Percentiles rank a stretch among this genome's conserved stretches.
phyloP scores from a whole-genome alignment of 2,797 vertebrate genomes.

The Sebastes kiyomatsui region DNA sequence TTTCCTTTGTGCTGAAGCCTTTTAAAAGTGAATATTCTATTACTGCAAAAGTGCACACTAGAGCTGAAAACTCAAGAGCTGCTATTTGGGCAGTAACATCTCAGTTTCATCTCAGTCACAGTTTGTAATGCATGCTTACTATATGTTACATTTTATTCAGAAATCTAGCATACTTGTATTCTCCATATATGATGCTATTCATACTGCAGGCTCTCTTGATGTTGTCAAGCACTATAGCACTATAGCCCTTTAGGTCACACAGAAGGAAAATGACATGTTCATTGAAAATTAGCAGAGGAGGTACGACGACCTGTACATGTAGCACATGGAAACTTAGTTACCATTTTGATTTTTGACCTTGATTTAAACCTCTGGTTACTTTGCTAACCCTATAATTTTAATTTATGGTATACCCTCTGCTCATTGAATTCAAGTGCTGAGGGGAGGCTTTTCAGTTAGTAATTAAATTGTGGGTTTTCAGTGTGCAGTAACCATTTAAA shows the following conservation, averaged over 20 bases:
- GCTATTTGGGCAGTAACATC: not conserved
- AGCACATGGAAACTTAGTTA: not conserved
- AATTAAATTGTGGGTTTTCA: not conserved
- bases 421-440: not conserved
- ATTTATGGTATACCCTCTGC: not conserved
- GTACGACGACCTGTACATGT: too few species aligned
- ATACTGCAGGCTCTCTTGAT: not conserved
- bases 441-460: not conserved
- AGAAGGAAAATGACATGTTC: not conserved
- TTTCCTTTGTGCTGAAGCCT: constrained; percentile 3
- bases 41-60: not conserved
- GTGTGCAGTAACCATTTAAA: not conserved
- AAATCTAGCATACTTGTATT: not conserved
- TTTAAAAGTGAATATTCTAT: not conserved
- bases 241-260: not conserved
- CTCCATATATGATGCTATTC: not conserved
- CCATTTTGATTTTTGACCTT: not conserved
- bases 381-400: too few species aligned
- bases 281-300: not conserved
- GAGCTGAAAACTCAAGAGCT: not conserved
- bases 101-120: not conserved
- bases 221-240: not conserved
- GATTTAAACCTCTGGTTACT: not conserved
- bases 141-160: not conserved
- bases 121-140: not conserved